Evolutionary conservation across 37 sponge, comb jelly and placozoan genomes (phyloP).

Genomic region (Diacarnus erythraeanus): DNA sequence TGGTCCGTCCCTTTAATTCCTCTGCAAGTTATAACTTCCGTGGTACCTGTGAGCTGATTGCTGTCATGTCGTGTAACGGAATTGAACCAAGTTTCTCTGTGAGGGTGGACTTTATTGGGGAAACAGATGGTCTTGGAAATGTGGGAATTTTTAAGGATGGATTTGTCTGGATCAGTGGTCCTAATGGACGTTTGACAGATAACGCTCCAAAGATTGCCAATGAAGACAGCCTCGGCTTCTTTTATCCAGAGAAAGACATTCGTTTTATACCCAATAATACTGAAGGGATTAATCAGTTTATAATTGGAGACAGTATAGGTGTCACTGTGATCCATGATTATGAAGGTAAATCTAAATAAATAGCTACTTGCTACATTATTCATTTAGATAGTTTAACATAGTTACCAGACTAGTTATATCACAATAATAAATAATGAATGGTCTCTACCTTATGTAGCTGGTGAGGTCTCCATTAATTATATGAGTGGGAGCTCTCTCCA

Average conservation of each 20-base stretch:
- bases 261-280: not conserved
- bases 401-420: no score
- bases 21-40: conserved; percentile 21
- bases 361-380: not conserved
- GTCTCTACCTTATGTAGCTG: no score
- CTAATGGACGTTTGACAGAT: not conserved
- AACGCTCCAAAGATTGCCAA: not conserved
- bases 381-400: not conserved
- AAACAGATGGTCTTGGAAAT: conserved; percentile 11
- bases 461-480: no score
- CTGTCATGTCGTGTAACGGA: conserved; percentile 31
- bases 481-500: not conserved
- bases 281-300: not conserved
- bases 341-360: not conserved
- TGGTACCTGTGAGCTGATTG: conserved; percentile 44
- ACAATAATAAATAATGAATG: no score
- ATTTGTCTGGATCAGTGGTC: conserved; percentile 1
- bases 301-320: not conserved
- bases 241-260: not conserved
- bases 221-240: not conserved
- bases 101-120: conserved; percentile 47
- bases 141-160: conserved; percentile 23
- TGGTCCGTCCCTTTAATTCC: conserved; percentile 10
- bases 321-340: not conserved
- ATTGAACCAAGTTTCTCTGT: conserved; percentile 6